Conservation (phyloP, 2,797 vertebrate genomes). For the Momotus momota region DNA sequence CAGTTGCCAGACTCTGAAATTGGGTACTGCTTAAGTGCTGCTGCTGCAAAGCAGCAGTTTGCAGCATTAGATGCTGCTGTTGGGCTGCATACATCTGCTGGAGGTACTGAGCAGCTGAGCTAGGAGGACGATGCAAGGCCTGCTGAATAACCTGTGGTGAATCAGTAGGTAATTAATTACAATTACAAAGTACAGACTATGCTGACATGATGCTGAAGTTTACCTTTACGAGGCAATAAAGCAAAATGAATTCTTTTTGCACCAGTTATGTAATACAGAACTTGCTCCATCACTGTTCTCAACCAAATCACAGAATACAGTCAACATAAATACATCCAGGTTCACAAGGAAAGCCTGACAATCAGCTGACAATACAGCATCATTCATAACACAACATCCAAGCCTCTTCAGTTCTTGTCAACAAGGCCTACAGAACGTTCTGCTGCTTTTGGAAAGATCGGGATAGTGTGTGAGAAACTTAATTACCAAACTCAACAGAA, state of each 20-base stretch:
- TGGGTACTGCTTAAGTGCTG: conserved; percentile 87
- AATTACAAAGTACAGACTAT: conserved; percentile 12
- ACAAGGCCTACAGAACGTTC: background rate
- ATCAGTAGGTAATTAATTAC: conserved; percentile 72
- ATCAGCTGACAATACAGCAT: background rate
- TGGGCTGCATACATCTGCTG: conserved; percentile 96
- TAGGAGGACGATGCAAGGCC: conserved; percentile 90
- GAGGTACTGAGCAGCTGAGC: conserved; percentile 92
- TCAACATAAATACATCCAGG: background rate
- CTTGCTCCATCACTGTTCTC: background rate
- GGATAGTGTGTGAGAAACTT: background rate
- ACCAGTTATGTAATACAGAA: background rate
- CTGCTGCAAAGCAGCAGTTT: conserved; percentile 92
- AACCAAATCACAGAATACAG: background rate
- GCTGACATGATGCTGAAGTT: conserved; percentile 34
- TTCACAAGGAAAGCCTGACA: background rate
- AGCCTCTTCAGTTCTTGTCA: background rate
- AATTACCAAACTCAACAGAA: background rate
- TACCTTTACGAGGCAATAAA: conserved; percentile 10
- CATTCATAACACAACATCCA: background rate
- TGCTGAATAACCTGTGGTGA: conserved; percentile 90
- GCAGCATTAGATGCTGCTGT: conserved; percentile 94
- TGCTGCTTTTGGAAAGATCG: background rate
- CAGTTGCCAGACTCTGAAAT: conserved; percentile 88
- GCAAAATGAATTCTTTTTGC: background rate